phyloP scores from a whole-genome alignment of 2,113 vertebrate genomes.

The Albula goreensis region DNA sequence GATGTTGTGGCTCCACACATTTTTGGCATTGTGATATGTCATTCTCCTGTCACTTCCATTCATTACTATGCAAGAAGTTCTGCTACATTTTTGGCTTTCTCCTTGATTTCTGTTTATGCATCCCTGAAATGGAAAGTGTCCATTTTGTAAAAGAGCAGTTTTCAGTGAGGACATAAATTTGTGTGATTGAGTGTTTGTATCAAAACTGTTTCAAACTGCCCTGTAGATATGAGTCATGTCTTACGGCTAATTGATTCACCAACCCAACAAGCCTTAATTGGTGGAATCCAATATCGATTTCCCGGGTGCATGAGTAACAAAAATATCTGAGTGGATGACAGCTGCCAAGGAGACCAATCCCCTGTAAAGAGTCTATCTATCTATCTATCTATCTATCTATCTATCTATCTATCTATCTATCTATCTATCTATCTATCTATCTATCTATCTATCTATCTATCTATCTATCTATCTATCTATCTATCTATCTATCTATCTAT shows the following conservation, averaged over 20 bases:
- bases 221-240: background rate
- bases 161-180: background rate
- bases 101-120: too few relatives aligned
- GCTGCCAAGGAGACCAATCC: background rate
- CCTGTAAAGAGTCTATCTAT: background rate
- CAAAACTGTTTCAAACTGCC: background rate
- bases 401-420: background rate
- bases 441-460: background rate
- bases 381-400: background rate
- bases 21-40: too few relatives aligned
- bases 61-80: too few relatives aligned
- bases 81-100: too few relatives aligned
- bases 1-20: too few relatives aligned
- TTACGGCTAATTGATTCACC: background rate
- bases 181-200: background rate
- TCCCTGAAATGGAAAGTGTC: too few relatives aligned
- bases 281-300: background rate
- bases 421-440: background rate
- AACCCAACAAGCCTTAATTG: slow-evolving; percentile 1
- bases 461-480: background rate
- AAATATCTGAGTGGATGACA: background rate
- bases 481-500: background rate
- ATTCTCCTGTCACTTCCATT: too few relatives aligned
- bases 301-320: background rate
- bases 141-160: too few relatives aligned